Conservation (phyloP, 2,113 vertebrate species). For the Brachypteracias leptosomus region DNA sequence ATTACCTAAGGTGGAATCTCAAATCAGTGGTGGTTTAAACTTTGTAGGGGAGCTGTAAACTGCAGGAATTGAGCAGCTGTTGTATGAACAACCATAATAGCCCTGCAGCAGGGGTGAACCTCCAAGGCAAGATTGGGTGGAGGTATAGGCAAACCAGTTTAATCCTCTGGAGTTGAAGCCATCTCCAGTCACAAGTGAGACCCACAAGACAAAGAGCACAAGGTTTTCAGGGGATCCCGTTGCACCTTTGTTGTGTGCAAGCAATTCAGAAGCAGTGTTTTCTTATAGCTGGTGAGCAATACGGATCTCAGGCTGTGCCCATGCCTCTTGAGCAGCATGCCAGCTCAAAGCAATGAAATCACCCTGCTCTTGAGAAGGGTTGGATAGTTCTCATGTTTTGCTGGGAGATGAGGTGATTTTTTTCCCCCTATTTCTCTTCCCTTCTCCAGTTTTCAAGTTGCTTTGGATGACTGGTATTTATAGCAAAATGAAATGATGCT, state of each 20-base stretch:
- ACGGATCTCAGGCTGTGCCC: rapidly evolving
- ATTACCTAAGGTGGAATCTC: neutral
- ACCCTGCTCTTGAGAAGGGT: neutral
- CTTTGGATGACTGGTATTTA: neutral
- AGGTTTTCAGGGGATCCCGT: neutral
- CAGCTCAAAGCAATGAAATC: neutral
- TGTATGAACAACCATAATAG: neutral
- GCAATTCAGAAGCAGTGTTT: rapidly evolving
- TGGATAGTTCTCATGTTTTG: neutral
- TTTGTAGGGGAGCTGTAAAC: neutral
- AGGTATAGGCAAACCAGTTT: neutral
- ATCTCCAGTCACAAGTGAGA: neutral
- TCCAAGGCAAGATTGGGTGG: neutral
- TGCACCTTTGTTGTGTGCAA: neutral
- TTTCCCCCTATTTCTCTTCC: neutral
- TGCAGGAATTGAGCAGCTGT: neutral
- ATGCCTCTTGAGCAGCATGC: rapidly evolving
- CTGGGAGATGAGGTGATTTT: rapidly evolving
- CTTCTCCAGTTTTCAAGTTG: neutral
- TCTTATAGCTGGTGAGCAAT: neutral
- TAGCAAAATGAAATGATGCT: neutral
- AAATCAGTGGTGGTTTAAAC: neutral
- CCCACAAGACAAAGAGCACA: neutral
- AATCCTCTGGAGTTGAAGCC: neutral
- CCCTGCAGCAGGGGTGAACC: neutral